Percentiles rank a stretch among this genome's conserved stretches.
Conservation (phyloP, 2,888 invertebrate genomes). For the Acanthoscelides obtectus region DNA sequence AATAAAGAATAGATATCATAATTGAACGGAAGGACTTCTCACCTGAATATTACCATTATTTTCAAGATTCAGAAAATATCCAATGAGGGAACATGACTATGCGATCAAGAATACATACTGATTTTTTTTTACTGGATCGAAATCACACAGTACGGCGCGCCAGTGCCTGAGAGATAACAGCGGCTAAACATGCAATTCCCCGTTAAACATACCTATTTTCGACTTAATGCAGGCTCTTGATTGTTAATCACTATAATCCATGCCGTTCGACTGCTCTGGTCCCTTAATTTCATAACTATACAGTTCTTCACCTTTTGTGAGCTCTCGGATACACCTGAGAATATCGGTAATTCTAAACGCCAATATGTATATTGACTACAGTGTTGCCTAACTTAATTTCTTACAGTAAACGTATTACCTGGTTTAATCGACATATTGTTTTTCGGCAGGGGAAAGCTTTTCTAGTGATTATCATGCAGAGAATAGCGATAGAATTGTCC, state of each 20-base stretch:
- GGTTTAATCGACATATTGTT: too few species aligned
- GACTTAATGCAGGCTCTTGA: conserved; percentile 11
- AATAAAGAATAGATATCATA: too few species aligned
- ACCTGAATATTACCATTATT: not conserved
- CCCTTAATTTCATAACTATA: conserved; percentile 6
- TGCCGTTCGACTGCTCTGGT: not conserved
- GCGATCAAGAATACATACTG: not conserved
- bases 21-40: too few species aligned
- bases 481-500: too few species aligned
- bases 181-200: conserved; percentile 5
- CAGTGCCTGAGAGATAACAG: not conserved
- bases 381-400: not conserved
- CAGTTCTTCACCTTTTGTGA: conserved; percentile 1
- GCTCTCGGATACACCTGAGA: not conserved
- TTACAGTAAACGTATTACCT: not conserved
- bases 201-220: conserved; percentile 13
- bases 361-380: not conserved
- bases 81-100: not conserved
- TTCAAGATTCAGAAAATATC: not conserved
- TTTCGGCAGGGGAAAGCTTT: too few species aligned
- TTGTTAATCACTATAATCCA: conserved; percentile 14
- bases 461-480: too few species aligned
- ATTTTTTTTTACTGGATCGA: not conserved
- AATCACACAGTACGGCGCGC: not conserved
- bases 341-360: not conserved